Base-by-base conservation (phyloP, 1,140 invertebrate genomes). In the Conopomorpha cramerella region DNA sequence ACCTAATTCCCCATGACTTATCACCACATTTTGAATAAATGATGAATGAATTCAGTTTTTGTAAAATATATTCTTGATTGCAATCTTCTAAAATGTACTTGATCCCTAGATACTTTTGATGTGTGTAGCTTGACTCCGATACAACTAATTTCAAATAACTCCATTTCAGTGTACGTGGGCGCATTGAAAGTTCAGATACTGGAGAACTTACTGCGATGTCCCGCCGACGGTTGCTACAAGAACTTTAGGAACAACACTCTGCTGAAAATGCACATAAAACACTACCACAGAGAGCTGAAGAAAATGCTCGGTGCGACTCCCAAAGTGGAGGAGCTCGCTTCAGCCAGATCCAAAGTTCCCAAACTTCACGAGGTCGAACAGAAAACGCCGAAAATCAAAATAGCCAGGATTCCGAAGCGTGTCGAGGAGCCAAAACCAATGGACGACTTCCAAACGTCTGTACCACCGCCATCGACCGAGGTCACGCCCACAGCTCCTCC, bases 201-300 rank as follows among this genome's bases (percentile, higher is more conserved):
- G 32, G 84, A 90, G 23, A 87, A 86, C 48, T 73, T 85, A 7
- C 85, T 88, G 28, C 84, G 87, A 15, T 97, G 93, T 68, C 89
- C 89, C 0, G 87, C 90, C 35, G 84, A 89, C 36, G 87, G 84
- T 3, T 96, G 93, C 58, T 84, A 81, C 8, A 96, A 96, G 72
- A 89, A 86, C 41, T 96, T 95, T 62, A 80, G 94, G 12, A 95
- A 94, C 58, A 91, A 95, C 52, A 92, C 90, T 48, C 81, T 95
- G 16, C 71, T 95, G 1, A 85, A 89, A 64, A 93, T 94, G 85
- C 92, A 95, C 51, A 87, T 94, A n/a, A 93, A 93, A 49, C 91
- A 94, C 67, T 94, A 93, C 56, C 92, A 95, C 73, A 83, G 86
- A 1, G 90, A 93, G 44, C 82, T 89, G 43, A 84, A 82, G 1